A percentile compares a stretch with the other conserved stretches of the same genome.
Evolutionary conservation across 2,113 vertebrate species (phyloP).

Genomic region (Menidia beryllina): DNA sequence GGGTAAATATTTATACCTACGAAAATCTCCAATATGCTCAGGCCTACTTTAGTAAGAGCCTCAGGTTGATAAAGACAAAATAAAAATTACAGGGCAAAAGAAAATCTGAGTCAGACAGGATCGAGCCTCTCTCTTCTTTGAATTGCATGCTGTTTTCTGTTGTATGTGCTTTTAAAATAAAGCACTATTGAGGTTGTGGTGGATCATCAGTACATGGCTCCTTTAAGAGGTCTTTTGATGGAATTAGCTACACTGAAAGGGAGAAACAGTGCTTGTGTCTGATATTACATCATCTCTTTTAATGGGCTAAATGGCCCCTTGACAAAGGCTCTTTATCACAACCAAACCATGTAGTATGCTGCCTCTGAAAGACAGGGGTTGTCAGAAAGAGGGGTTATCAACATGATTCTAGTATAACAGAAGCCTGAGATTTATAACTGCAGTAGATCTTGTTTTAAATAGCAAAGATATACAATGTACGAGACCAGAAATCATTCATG

Average conservation of each 20-base stretch:
- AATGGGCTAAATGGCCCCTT: constrained; percentile 60
- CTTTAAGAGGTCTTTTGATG: constrained; percentile 52
- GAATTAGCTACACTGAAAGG: constrained; percentile 37
- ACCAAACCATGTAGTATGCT: constrained; percentile 30
- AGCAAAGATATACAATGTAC: not conserved
- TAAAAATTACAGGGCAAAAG: constrained; percentile 15
- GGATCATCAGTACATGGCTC: constrained; percentile 5
- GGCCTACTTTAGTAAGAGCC: constrained; percentile 9
- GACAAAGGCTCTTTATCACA: constrained; percentile 75
- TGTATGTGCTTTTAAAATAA: not conserved
- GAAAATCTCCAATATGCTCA: not conserved
- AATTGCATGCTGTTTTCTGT: not conserved
- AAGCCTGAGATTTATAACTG: constrained; percentile 3
- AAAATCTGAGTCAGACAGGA: not conserved
- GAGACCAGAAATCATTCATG: not conserved
- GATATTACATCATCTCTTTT: constrained; percentile 73
- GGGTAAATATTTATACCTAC: constrained; percentile 10
- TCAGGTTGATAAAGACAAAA: not conserved
- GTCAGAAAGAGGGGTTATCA: constrained; percentile 45
- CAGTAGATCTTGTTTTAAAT: not conserved
- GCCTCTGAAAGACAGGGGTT: constrained; percentile 58
- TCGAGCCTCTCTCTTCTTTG: not conserved
- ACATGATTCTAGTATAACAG: constrained; percentile 23
- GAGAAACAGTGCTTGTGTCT: constrained; percentile 47
- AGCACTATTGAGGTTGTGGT: not conserved